phyloP scores from a whole-genome alignment of 2,797 vertebrate genomes.

The Gymnoscopelus braueri region DNA sequence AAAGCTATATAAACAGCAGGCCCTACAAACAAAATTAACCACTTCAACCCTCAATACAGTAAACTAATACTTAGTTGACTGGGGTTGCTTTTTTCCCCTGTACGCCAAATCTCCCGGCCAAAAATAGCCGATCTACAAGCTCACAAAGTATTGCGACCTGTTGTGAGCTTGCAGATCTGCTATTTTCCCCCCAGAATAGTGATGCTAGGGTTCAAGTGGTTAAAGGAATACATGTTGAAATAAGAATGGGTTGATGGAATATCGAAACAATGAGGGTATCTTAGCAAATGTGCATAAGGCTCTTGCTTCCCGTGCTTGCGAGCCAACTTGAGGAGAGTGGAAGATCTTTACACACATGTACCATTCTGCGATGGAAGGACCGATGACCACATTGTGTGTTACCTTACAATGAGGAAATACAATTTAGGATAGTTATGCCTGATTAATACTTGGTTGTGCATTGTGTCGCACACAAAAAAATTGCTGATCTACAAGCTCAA shows the following conservation, averaged over 20 bases:
- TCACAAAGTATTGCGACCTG: too few relatives aligned
- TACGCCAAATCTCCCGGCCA: too few relatives aligned
- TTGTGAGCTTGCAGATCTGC: too few relatives aligned
- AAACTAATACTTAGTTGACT: too few relatives aligned
- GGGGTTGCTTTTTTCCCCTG: too few relatives aligned
- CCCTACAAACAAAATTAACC: constrained; percentile 35
- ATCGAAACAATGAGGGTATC: constrained; percentile 22
- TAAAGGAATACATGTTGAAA: constrained; percentile 38
- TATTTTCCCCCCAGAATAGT: too few relatives aligned
- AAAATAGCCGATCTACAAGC: too few relatives aligned
- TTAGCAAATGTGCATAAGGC: constrained; percentile 31
- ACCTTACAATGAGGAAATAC: constrained; percentile 43
- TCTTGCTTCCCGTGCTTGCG: constrained; percentile 55
- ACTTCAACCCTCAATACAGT: too few relatives aligned
- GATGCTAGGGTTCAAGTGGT: too few relatives aligned
- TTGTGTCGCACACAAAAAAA: too few relatives aligned
- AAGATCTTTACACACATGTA: constrained; percentile 48
- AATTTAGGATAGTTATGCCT: constrained; percentile 32
- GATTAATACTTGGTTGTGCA: too few relatives aligned
- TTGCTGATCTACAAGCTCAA: too few relatives aligned
- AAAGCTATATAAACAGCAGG: constrained; percentile 38
- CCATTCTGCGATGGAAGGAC: constrained; percentile 31
- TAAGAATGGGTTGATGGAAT: not conserved
- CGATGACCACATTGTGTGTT: constrained; percentile 14
- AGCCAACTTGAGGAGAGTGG: constrained; percentile 56